Base-by-base conservation (phyloP, 2,888 invertebrate species). In the Sinopyrophorus schimmeli region DNA sequence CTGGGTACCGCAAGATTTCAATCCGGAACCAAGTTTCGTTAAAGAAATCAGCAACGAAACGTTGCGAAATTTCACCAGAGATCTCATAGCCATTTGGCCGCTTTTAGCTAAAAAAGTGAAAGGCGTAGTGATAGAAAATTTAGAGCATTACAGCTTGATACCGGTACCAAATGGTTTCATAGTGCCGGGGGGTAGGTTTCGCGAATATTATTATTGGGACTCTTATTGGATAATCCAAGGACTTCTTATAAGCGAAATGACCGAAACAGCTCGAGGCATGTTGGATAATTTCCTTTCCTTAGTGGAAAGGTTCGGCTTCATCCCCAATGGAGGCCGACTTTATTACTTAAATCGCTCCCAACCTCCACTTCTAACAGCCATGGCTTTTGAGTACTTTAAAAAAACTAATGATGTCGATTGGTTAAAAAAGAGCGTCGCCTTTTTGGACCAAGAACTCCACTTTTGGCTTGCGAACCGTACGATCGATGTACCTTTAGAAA, bases 211-310 rank as follows among this genome's bases (percentile, higher is more conserved):
- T 68, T 92, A 92, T 67, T 92, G 92, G 92, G 92, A 92, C 64
- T 84, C 90, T 0, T 92, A 86, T 69, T 92, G 92, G 91, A 87
- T 89, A 37, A 77, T 92, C 24, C 83, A 87, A 66, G 92, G 92
- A 0, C 74, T 92, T 2, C 73, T 92, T 1, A 75, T 86, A 5
- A 86, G 87, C 48, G 87, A 84, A 52, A 91, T 92, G 91, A 67
- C 76, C 5, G 72, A 77, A 2, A 90, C 90, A 0, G 87, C 80
- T 0, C 76, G 75, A 68, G 88, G 89, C 1, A 86, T 92, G 78
- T 77, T 92, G 14, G 80, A 81, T 56, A 92, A 92, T 69, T 83
- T 92, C 55, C 76, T 88, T 2, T 76, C 80, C 51, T 71, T 91
- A 42, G 79, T 92, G 1, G 77, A 82, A 16, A 77, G 74, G 58